Evolutionary conservation across 2,888 invertebrate species (phyloP), one percentile per base, ranked within the genome.

Genomic region (Catocala fraxini): DNA sequence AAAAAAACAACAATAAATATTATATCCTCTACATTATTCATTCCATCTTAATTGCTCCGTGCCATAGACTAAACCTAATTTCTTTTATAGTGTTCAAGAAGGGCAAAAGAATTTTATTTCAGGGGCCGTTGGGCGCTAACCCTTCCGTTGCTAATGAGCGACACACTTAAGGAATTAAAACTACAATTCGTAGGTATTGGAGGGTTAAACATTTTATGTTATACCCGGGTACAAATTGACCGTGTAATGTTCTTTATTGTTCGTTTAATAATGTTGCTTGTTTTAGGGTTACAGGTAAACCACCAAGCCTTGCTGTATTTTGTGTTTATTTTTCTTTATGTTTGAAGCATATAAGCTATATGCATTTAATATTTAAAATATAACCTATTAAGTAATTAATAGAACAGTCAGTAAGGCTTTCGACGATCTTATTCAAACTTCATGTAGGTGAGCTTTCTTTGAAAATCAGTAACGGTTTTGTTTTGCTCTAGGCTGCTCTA

Each of bases 81-180:
- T 83, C 82, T 85, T 85, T 82, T 75, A 86, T 77, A 66, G 75
- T 81, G 83, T 82, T 75, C 63, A 80, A 79, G 79, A 73, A 75
- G 63, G 51, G 67, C 77, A 75, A 82, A 83, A 78, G 79, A 80
- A 75, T 86, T 78, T 84, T 85, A 85, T 88, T 89, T 89, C 87
- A 85, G 71, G 92, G 88, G 77, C 84, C 86, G 88, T 93, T 93
- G 77, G 70, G 56, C 73, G 74, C 74, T 77, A 89, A 91, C 92
- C 89, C 92, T 89, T 87, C 89, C 92, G 87, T 89, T 57, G 81
- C 89, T 89, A 92, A 93, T 88, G 85, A 85, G 80, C 67, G 78
- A 65, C 75, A 80, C 77, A 82, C 80, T 83, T 77, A 77, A 82
- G 72, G 88, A 91, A 92, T 90, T 91, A 91, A 90, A 91, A 88